Percentiles rank a stretch among this genome's conserved stretches.
Evolutionary conservation across 2,888 invertebrate species (phyloP).

Genomic region (Hedya salicella): DNA sequence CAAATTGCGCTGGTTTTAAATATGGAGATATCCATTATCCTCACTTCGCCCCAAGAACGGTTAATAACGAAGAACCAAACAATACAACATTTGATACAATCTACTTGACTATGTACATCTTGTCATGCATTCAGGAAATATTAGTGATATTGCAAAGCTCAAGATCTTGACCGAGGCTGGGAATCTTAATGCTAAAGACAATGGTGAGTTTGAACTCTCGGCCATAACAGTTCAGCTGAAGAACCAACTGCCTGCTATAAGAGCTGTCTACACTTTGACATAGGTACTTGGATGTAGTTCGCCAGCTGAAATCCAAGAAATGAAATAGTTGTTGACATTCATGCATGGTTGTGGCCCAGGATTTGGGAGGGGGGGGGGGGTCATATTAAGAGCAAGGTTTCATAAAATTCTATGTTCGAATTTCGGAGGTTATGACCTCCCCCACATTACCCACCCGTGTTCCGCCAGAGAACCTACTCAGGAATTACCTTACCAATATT

Average conservation of each 20-base stretch:
- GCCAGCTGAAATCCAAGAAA: background rate
- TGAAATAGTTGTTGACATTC: too few relatives aligned
- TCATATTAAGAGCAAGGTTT: too few relatives aligned
- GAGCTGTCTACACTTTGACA: background rate
- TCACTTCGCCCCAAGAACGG: background rate
- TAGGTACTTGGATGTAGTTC: background rate
- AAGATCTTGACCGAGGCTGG: background rate
- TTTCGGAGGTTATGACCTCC: too few relatives aligned
- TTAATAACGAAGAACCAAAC: background rate
- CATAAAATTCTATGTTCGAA: too few relatives aligned
- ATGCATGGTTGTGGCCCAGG: too few relatives aligned
- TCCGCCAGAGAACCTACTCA: too few relatives aligned
- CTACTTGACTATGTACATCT: background rate
- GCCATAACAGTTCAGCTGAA: background rate
- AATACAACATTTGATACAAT: background rate
- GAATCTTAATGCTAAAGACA: background rate
- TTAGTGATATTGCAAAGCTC: background rate
- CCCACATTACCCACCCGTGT: too few relatives aligned
- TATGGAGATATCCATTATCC: constrained; percentile 2
- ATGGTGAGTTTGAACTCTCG: background rate
- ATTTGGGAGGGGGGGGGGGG: too few relatives aligned
- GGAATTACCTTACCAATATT: too few relatives aligned
- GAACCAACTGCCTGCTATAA: background rate
- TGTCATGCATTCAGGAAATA: background rate
- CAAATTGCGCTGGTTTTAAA: background rate